These are phyloP conservation scores for Drosophila gaucha DNA, from an alignment of 2,888 invertebrate species.

Conservation along the genomic window DNA sequence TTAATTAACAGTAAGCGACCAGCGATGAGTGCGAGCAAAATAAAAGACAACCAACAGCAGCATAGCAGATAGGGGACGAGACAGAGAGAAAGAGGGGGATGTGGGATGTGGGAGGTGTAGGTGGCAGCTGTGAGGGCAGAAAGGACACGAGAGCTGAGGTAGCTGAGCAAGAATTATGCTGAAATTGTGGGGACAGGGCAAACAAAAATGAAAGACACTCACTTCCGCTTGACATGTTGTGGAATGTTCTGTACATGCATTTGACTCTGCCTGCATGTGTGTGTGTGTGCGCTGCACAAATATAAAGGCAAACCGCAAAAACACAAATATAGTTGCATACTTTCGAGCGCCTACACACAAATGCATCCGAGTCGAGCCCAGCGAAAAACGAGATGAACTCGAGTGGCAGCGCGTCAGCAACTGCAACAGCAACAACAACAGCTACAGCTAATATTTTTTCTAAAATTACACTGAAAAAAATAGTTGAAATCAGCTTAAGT, in stretches of 20 bases:
- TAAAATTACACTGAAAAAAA: constrained; percentile 30
- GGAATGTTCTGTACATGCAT: constrained; percentile 74
- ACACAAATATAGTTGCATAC: constrained; percentile 76
- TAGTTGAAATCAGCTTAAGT: no score
- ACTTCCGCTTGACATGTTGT: constrained; percentile 78
- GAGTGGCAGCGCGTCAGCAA: constrained; percentile 23
- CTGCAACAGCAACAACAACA: constrained; percentile 13
- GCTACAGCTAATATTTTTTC: constrained; percentile 40
- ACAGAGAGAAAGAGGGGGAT: neutral
- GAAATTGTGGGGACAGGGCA: constrained; percentile 48
- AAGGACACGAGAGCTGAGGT: constrained; percentile 24
- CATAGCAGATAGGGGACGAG: neutral
- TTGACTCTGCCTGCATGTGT: constrained; percentile 44
- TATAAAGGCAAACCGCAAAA: constrained; percentile 74
- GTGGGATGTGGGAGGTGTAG: neutral
- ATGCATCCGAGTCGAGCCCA: constrained; percentile 41
- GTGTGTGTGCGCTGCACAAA: constrained; percentile 56
- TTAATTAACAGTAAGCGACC: constrained; percentile 79
- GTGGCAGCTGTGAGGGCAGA: neutral
- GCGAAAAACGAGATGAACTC: constrained; percentile 48
- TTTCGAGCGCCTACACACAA: constrained; percentile 72
- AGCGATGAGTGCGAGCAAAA: constrained; percentile 55
- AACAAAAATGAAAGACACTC: constrained; percentile 81
- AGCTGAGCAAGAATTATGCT: constrained; percentile 31
- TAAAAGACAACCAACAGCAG: constrained; percentile 54